Percentiles rank a stretch among this genome's conserved stretches.
Evolutionary conservation across 2,888 invertebrate genomes (phyloP).

Genomic region (Nipponacmea schrenckii): DNA sequence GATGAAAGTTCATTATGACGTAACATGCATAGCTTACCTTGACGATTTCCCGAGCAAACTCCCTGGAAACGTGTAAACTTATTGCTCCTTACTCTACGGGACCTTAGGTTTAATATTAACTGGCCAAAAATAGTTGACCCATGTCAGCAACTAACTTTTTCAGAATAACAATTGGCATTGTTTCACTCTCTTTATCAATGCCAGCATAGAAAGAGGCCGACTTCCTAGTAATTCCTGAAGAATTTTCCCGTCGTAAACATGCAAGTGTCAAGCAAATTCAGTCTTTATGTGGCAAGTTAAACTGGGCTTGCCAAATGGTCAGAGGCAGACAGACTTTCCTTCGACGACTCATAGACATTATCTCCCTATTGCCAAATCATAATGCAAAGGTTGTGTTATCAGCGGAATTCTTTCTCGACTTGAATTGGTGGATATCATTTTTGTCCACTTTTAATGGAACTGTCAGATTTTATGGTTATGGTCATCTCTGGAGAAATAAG

Average conservation of each 20-base stretch:
- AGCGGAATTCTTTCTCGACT: neutral
- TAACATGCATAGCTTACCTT: neutral
- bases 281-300: neutral
- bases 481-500: no score
- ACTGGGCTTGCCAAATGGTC: neutral
- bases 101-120: neutral
- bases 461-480: neutral
- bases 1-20: neutral
- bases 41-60: conserved; percentile 4
- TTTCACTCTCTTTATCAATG: neutral
- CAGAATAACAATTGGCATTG: neutral
- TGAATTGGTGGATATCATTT: neutral
- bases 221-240: neutral
- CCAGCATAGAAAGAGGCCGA: neutral
- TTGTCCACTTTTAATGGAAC: neutral
- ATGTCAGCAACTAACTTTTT: neutral
- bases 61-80: no score
- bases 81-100: neutral
- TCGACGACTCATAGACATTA: neutral
- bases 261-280: neutral
- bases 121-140: neutral
- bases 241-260: neutral
- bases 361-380: neutral
- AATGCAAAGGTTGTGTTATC: neutral
- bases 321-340: neutral